A percentile compares a stretch with the other conserved stretches of the same genome.
Conservation (phyloP, 1,140 invertebrate genomes). For the Chironomus tepperi region DNA sequence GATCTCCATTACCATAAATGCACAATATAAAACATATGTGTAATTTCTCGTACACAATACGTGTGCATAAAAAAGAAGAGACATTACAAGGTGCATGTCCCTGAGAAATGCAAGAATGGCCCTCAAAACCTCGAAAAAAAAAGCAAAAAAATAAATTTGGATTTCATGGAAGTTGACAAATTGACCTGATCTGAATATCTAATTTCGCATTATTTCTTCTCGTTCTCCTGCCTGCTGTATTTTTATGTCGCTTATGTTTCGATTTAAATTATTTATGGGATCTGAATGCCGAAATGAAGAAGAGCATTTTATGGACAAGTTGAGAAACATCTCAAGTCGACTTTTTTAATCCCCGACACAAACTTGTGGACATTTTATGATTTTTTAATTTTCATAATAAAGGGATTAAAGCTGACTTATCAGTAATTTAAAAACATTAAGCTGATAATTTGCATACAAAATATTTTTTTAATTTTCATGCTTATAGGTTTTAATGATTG, state of each 20-base stretch:
- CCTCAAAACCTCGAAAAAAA: background rate
- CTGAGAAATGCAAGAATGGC: no score
- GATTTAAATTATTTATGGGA: no score
- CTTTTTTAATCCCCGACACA: no score
- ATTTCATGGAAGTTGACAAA: background rate
- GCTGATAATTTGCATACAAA: no score
- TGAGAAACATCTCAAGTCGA: background rate
- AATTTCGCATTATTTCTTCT: background rate
- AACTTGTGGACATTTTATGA: no score
- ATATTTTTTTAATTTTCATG: no score
- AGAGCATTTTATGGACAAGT: background rate
- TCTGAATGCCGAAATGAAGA: background rate
- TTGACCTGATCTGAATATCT: slow-evolving; percentile 12
- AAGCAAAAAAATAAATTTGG: background rate
- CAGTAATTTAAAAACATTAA: no score
- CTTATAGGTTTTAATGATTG: no score
- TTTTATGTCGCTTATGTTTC: no score
- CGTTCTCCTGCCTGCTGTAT: background rate
- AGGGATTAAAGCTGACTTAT: no score
- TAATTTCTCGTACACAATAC: background rate
- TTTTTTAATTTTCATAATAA: no score
- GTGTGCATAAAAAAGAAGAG: background rate
- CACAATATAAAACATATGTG: background rate
- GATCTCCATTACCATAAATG: background rate
- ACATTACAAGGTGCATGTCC: background rate